Percentiles rank a stretch among this genome's conserved stretches.
phyloP scores from a whole-genome alignment of 2,113 vertebrate genomes.

The Hydrolagus affinis region DNA sequence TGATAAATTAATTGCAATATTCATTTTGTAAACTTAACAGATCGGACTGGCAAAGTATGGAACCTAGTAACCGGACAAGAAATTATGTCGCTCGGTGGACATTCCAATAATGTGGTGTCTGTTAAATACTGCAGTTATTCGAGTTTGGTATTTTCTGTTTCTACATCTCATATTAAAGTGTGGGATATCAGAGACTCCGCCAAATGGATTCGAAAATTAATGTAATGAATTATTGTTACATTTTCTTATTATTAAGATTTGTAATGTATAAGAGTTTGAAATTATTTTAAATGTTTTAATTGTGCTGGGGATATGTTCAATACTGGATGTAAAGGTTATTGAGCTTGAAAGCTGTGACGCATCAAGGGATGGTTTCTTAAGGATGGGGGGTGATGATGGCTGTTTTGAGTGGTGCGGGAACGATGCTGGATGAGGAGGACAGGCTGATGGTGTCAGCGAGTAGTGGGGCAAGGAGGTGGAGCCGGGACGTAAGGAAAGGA shows the following conservation, averaged over 20 bases:
- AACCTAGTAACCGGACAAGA: conserved; percentile 97
- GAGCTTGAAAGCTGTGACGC: too few relatives aligned
- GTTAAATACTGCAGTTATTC: conserved; percentile 82
- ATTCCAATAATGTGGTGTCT: conserved; percentile 82
- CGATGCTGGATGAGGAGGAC: too few relatives aligned
- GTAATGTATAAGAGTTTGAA: background rate
- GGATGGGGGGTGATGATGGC: too few relatives aligned
- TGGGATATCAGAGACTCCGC: conserved; percentile 97
- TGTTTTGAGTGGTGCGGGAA: too few relatives aligned
- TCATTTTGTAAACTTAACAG: conserved; percentile 51
- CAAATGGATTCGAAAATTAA: conserved; percentile 84
- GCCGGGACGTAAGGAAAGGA: too few relatives aligned
- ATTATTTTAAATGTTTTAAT: background rate
- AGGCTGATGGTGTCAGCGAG: too few relatives aligned
- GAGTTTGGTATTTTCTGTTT: conserved; percentile 90
- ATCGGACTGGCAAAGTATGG: conserved; percentile 98
- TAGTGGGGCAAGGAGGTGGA: too few relatives aligned
- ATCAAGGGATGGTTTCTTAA: too few relatives aligned
- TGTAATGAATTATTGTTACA: conserved; percentile 60
- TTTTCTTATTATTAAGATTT: background rate
- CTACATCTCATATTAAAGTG: conserved; percentile 89
- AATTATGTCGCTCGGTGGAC: conserved; percentile 84
- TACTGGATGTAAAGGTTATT: too few relatives aligned
- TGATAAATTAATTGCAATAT: background rate
- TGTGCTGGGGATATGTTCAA: background rate